phyloP scores from a whole-genome alignment of 1,140 invertebrate genomes.

The Delia radicum region DNA sequence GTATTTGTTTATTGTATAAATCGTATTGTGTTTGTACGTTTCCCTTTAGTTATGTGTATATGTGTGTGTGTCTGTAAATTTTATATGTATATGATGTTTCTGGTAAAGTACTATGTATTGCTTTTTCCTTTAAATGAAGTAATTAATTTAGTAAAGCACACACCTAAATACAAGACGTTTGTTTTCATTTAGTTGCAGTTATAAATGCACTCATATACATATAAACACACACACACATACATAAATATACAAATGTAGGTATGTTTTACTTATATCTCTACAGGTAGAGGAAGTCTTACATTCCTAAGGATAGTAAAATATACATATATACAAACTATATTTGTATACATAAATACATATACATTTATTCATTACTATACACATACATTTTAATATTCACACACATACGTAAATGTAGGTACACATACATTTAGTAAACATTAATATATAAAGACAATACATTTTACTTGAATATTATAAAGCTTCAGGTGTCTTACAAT shows the following conservation, averaged over 20 bases:
- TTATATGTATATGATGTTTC: no score
- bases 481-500: slow-evolving; percentile 11
- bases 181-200: slow-evolving; percentile 20
- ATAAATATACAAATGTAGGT: background rate
- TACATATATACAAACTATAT: background rate
- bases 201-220: background rate
- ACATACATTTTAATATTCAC: no score
- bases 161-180: slow-evolving; percentile 22
- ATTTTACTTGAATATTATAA: slow-evolving; percentile 13
- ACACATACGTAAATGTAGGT: background rate
- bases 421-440: slow-evolving; percentile 3
- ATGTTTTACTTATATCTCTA: background rate
- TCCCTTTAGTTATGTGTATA: no score
- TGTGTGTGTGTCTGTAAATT: no score
- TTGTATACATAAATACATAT: background rate
- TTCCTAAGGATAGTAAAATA: background rate
- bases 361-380: background rate
- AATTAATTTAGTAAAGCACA: slow-evolving; percentile 30
- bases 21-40: no score
- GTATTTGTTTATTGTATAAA: no score
- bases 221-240: background rate
- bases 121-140: slow-evolving; percentile 26
- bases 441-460: slow-evolving; percentile 20
- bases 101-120: no score
- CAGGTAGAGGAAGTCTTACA: background rate